phyloP scores from a whole-genome alignment of 2,888 invertebrate genomes.

The Philaethria dido region DNA sequence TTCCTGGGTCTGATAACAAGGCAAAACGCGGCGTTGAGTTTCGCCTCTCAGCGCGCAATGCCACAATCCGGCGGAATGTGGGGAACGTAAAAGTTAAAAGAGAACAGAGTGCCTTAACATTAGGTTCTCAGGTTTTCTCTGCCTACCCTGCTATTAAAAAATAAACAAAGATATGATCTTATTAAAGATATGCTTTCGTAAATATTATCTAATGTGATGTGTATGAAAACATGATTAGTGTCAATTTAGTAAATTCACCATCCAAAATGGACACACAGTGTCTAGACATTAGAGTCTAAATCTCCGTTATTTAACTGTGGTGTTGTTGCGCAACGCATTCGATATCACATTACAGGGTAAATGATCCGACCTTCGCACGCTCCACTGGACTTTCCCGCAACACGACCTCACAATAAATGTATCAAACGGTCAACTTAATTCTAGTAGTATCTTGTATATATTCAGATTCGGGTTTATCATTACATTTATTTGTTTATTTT shows the following conservation, averaged over 20 bases:
- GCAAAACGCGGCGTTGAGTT: too few relatives aligned
- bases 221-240: slow-evolving; percentile 52
- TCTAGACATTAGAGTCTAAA: slow-evolving; percentile 52
- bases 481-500: not conserved
- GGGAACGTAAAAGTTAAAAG: too few relatives aligned
- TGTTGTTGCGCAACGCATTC: slow-evolving; percentile 69
- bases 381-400: slow-evolving; percentile 51
- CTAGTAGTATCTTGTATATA: slow-evolving; percentile 10
- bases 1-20: too few relatives aligned
- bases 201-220: slow-evolving; percentile 53
- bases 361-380: slow-evolving; percentile 75
- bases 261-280: slow-evolving; percentile 51
- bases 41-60: too few relatives aligned
- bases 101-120: not conserved
- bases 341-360: slow-evolving; percentile 73
- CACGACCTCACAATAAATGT: slow-evolving; percentile 46
- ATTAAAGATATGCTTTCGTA: slow-evolving; percentile 61
- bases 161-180: slow-evolving; percentile 20
- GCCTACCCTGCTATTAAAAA: too few relatives aligned
- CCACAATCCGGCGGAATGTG: too few relatives aligned
- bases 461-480: not conserved
- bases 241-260: slow-evolving; percentile 32
- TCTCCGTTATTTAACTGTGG: slow-evolving; percentile 55
- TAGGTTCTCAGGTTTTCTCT: too few relatives aligned
- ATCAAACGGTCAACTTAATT: slow-evolving; percentile 40